Evolutionary conservation across 2,888 invertebrate species (phyloP).

Genomic region (Tipula unca): DNA sequence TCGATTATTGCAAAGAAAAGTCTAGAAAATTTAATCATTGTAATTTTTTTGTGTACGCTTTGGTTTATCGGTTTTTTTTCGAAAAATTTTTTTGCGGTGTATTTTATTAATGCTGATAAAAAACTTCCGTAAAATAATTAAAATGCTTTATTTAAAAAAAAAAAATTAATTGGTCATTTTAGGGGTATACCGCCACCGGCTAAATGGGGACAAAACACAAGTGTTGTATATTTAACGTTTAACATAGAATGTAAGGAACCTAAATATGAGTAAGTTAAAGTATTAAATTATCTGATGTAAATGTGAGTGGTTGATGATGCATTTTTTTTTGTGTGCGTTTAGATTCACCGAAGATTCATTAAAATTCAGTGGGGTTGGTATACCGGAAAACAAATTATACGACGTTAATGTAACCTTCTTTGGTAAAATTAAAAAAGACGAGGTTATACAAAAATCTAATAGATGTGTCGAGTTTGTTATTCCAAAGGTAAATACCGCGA

Average conservation of each 20-base stretch:
- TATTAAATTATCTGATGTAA: not conserved
- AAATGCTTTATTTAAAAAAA: not conserved
- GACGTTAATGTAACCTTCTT: constrained; percentile 82
- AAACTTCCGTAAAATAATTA: not conserved
- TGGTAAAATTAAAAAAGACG: constrained; percentile 73
- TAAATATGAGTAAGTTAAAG: constrained; percentile 57
- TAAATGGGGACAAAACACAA: constrained; percentile 87
- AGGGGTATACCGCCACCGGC: constrained; percentile 58
- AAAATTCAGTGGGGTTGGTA: constrained; percentile 77
- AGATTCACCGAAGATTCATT: constrained; percentile 64
- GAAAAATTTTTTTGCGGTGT: not conserved
- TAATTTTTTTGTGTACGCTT: not conserved
- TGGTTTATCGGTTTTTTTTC: not conserved
- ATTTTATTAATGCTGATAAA: not conserved
- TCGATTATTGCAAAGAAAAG: not conserved
- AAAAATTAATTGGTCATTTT: not conserved
- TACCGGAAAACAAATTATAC: constrained; percentile 73
- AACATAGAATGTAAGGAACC: constrained; percentile 86
- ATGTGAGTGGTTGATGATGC: constrained; percentile 1
- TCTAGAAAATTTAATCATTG: not conserved
- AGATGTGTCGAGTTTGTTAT: constrained; percentile 68
- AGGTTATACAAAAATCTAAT: constrained; percentile 61
- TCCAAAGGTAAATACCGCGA: constrained; percentile 44
- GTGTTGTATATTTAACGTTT: constrained; percentile 77
- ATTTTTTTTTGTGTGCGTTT: constrained; percentile 17